phyloP scores from a whole-genome alignment of 35 echinoderm and acorn worm genomes.

The Patiria miniata region DNA sequence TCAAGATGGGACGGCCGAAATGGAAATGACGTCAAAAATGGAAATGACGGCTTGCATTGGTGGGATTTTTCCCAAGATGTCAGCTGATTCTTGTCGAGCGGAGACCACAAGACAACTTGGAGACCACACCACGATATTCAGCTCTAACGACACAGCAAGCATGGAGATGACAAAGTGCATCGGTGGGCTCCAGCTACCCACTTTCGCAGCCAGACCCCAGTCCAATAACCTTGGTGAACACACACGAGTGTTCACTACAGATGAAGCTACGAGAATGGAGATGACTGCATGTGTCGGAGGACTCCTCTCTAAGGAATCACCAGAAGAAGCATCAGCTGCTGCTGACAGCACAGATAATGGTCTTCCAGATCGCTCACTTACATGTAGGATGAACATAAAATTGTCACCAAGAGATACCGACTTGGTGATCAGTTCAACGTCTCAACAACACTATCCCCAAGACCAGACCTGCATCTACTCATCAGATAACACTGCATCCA shows the following conservation, averaged over 20 bases:
- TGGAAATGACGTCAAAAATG: conserved; percentile 22
- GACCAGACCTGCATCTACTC: not conserved
- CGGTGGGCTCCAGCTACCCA: not conserved
- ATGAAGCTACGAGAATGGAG: conserved; percentile 54
- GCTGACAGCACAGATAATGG: no score
- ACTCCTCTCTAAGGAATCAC: not conserved
- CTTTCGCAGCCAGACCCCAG: not conserved
- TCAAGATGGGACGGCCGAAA: not conserved
- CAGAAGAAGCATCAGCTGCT: no score
- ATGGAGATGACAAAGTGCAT: conserved; percentile 65
- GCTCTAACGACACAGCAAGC: conserved; percentile 8
- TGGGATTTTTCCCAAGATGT: conserved; percentile 4
- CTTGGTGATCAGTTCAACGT: not conserved
- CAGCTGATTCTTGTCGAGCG: not conserved
- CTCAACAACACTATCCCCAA: not conserved
- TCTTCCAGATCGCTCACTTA: no score
- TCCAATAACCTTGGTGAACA: conserved; percentile 13
- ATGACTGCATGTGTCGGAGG: conserved; percentile 51
- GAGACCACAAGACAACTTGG: not conserved
- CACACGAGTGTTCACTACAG: conserved; percentile 31
- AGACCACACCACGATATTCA: conserved; percentile 19
- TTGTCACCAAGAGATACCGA: not conserved
- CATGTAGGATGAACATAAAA: not conserved
- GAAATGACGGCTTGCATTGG: conserved; percentile 29
- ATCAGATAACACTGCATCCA: conserved; percentile 36